phyloP scores from a whole-genome alignment of 2,797 vertebrate species.

The Micromesistius poutassou region DNA sequence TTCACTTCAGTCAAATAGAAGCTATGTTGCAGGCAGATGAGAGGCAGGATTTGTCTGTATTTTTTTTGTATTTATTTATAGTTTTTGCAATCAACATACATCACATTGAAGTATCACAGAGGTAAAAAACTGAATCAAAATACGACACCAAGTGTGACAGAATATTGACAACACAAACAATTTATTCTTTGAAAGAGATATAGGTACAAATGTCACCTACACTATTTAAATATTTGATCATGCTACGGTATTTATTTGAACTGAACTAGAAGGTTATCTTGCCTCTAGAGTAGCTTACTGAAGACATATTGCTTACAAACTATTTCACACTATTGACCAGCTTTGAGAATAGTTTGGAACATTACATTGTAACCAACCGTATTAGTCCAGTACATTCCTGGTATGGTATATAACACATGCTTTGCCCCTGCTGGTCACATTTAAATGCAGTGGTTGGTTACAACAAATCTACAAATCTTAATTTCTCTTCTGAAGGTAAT shows the following conservation, averaged over 20 bases:
- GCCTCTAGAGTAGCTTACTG: background rate
- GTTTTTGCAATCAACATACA: background rate
- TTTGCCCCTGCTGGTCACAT: too few species aligned
- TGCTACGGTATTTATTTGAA: background rate
- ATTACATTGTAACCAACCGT: too few species aligned
- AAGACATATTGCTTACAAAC: background rate
- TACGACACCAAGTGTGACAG: background rate
- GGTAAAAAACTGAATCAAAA: background rate
- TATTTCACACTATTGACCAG: background rate
- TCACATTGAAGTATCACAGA: background rate
- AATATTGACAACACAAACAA: too few species aligned
- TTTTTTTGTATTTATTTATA: background rate
- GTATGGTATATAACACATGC: too few species aligned
- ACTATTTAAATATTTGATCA: background rate
- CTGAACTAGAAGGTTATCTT: background rate
- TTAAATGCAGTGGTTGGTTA: too few species aligned
- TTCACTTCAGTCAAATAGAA: background rate
- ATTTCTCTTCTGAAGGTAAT: too few species aligned
- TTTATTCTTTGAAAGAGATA: too few species aligned
- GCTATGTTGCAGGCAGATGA: background rate
- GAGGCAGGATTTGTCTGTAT: background rate
- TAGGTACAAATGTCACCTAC: too few species aligned
- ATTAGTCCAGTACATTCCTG: too few species aligned
- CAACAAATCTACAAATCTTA: too few species aligned
- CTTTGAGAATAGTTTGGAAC: too few species aligned